Evolutionary conservation across 2,113 vertebrate species (phyloP).

Genomic region (Otus sunia): DNA sequence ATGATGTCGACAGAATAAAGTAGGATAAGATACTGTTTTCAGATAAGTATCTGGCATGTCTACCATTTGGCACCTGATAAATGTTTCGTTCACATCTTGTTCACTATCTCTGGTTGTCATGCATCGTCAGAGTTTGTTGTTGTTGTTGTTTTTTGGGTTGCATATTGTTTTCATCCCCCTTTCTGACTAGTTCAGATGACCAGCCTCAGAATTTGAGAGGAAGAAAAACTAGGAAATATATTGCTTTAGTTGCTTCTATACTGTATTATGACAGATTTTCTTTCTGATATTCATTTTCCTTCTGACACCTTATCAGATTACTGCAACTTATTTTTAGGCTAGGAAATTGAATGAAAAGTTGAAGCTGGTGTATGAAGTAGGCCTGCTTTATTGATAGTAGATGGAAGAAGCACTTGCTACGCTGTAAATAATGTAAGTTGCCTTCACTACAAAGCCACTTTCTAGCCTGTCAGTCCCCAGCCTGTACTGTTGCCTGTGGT

Average conservation of each 20-base stretch:
- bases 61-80: not conserved
- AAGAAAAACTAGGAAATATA: not conserved
- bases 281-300: slow-evolving; percentile 44
- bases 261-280: slow-evolving; percentile 46
- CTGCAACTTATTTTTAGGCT: slow-evolving; percentile 39
- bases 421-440: not conserved
- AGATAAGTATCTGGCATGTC: not conserved
- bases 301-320: slow-evolving; percentile 35
- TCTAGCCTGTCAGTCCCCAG: not conserved
- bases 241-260: not conserved
- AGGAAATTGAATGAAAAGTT: slow-evolving; percentile 23
- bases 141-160: not conserved
- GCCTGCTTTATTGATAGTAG: not conserved
- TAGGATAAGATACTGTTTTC: not conserved
- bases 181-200: not conserved
- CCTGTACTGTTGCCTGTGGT: not conserved
- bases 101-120: not conserved
- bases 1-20: not conserved
- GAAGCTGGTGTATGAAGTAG: not conserved
- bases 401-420: not conserved
- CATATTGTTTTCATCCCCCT: not conserved
- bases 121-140: not conserved
- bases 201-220: not conserved
- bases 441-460: not conserved
- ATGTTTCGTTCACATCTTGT: not conserved